Percentiles rank a stretch among this genome's conserved stretches.
Conservation (phyloP, 1,140 invertebrate species). For the Platorchestia sp. region DNA sequence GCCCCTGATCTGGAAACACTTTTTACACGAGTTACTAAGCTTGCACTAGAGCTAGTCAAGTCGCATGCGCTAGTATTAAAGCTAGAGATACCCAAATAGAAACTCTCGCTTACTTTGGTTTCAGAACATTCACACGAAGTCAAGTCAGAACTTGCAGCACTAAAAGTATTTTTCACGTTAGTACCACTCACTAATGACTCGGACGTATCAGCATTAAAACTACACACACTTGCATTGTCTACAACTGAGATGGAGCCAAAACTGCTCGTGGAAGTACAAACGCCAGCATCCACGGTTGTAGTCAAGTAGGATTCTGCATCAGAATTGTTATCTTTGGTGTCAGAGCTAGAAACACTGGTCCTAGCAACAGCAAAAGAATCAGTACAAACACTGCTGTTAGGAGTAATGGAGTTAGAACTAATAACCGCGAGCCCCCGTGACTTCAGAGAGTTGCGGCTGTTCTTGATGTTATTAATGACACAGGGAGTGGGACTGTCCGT, state of each 20-base stretch:
- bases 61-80: not conserved
- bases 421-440: not conserved
- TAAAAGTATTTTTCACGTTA: not conserved
- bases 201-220: not conserved
- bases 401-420: not conserved
- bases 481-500: not conserved
- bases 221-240: not conserved
- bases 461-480: not conserved
- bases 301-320: not conserved
- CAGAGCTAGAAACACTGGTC: not conserved
- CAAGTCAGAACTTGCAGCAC: not conserved
- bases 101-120: not conserved
- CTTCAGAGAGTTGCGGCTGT: not conserved
- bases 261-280: not conserved
- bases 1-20: not conserved
- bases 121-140: not conserved
- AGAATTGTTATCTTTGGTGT: not conserved
- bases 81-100: not conserved
- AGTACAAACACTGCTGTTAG: not conserved
- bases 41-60: not conserved
- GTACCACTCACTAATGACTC: not conserved
- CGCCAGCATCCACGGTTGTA: not conserved
- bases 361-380: not conserved
- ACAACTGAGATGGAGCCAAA: not conserved
- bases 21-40: not conserved